These are phyloP conservation scores for Tillus elongatus DNA, from an alignment of 2,888 invertebrate species.

Conservation along the genomic window DNA sequence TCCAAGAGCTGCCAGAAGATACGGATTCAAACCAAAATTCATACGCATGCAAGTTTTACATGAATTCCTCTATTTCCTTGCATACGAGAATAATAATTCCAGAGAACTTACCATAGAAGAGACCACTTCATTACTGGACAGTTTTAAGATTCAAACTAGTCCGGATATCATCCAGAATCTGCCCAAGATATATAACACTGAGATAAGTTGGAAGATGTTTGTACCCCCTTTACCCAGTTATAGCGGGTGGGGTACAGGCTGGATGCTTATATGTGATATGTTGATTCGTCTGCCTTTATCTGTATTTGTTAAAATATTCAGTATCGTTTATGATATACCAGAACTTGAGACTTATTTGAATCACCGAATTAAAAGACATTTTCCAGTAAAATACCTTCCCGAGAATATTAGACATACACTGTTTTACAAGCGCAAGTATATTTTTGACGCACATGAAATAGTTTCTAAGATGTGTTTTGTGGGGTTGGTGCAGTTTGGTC, in stretches of 20 bases:
- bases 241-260: conserved; percentile 49
- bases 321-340: conserved; percentile 48
- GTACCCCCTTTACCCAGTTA: conserved; percentile 57
- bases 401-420: conserved; percentile 44
- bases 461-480: conserved; percentile 53
- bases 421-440: conserved; percentile 49
- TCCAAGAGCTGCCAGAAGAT: no score
- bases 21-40: conserved; percentile 56
- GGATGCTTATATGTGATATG: conserved; percentile 62
- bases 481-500: conserved; percentile 61
- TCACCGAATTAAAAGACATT: conserved; percentile 59
- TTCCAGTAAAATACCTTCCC: conserved; percentile 54
- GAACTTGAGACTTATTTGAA: conserved; percentile 50
- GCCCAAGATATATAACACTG: conserved; percentile 43
- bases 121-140: not conserved
- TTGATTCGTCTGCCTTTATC: conserved; percentile 61
- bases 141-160: no score
- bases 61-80: conserved; percentile 56
- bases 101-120: not conserved
- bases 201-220: conserved; percentile 62
- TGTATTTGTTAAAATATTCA: conserved; percentile 58
- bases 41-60: conserved; percentile 58
- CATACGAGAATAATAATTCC: conserved; percentile 41
- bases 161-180: conserved; percentile 42
- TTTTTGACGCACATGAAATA: conserved; percentile 49